Percentiles rank a stretch among this genome's conserved stretches.
Conservation (phyloP, 2,113 vertebrate species). For the Gnathonemus longibarbis region DNA sequence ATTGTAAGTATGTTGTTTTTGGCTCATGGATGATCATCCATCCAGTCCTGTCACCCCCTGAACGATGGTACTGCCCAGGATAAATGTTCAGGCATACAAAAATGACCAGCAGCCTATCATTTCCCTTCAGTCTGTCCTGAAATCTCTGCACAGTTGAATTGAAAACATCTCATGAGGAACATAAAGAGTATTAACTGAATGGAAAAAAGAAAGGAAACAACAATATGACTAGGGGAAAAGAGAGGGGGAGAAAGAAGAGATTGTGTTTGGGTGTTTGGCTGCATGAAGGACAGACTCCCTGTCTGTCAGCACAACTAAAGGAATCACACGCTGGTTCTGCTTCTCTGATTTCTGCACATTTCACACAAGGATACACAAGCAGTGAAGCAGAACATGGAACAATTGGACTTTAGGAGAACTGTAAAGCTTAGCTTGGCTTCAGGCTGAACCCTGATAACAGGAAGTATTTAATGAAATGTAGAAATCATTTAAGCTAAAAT, state of each 20-base stretch:
- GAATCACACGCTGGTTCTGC: not conserved
- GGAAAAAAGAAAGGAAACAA: not conserved
- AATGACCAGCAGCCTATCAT: not conserved
- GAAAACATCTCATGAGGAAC: not conserved
- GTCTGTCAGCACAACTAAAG: not conserved
- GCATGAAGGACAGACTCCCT: not conserved
- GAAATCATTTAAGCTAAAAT: slow-evolving; percentile 49
- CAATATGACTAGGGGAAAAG: not conserved
- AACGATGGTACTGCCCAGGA: not conserved
- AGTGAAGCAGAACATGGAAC: slow-evolving; percentile 35
- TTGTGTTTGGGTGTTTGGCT: not conserved
- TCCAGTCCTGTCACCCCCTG: not conserved
- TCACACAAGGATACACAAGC: not conserved
- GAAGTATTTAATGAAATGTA: slow-evolving; percentile 48
- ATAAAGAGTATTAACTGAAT: not conserved
- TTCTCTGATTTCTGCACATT: not conserved
- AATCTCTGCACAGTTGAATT: not conserved
- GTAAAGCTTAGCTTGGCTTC: slow-evolving; percentile 43
- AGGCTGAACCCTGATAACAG: slow-evolving; percentile 55
- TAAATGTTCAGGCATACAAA: not conserved
- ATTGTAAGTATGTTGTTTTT: not conserved
- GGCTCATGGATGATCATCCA: not conserved
- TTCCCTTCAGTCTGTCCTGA: not conserved
- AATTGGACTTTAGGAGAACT: slow-evolving; percentile 55
- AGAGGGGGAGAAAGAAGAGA: not conserved